phyloP scores from a whole-genome alignment of 64 coral and sea anemone genomes.

The Pocillopora damicornis region DNA sequence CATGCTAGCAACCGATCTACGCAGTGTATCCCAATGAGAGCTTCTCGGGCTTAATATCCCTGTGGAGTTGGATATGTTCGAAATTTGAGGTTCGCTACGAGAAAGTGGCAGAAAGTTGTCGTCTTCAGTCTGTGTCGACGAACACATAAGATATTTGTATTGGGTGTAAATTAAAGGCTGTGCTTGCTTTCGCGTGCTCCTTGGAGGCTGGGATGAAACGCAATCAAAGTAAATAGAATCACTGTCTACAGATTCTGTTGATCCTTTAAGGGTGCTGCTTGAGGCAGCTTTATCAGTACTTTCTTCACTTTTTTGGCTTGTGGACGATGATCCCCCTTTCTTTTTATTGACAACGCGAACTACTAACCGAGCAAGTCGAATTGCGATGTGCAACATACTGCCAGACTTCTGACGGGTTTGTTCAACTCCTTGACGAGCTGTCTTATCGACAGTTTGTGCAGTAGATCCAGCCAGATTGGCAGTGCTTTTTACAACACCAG shows the following conservation, averaged over 20 bases:
- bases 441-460: constrained; percentile 11
- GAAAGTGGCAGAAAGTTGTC: background rate
- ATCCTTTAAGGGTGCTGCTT: constrained; percentile 7
- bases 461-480: constrained; percentile 34
- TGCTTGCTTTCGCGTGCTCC: constrained; percentile 15
- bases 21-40: constrained; percentile 7
- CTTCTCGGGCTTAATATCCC: background rate
- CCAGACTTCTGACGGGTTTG: constrained; percentile 65
- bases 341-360: constrained; percentile 58
- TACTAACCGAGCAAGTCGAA: constrained; percentile 69
- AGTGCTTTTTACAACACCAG: constrained; percentile 13
- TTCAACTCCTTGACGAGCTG: constrained; percentile 58
- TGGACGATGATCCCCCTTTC: constrained; percentile 33
- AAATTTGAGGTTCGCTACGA: constrained; percentile 4
- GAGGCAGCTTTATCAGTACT: constrained; percentile 3
- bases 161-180: background rate
- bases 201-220: constrained; percentile 4
- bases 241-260: constrained; percentile 19
- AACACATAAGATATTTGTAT: constrained; percentile 5
- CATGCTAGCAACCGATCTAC: constrained; percentile 11
- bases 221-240: constrained; percentile 43
- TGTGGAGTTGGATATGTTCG: background rate
- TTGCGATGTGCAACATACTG: constrained; percentile 81
- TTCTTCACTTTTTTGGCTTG: constrained; percentile 18
- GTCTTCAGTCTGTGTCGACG: constrained; percentile 5